Evolutionary conservation across 2,797 vertebrate species (phyloP).

Genomic region (Protonibea diacanthus): DNA sequence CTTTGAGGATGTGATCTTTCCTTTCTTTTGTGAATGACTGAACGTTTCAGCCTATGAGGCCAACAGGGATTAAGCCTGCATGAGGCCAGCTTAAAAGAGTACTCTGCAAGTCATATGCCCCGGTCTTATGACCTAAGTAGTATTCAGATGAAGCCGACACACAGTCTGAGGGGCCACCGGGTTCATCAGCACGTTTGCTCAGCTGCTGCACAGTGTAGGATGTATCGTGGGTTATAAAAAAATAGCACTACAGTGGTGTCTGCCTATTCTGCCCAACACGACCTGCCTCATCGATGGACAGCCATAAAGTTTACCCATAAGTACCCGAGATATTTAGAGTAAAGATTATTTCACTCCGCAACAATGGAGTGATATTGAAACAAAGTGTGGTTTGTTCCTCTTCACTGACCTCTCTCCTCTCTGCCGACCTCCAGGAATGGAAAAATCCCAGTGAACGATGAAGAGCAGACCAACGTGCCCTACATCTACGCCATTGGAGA

Average conservation of each 20-base stretch:
- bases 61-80: conserved; percentile 50
- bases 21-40: conserved; percentile 33
- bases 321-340: neutral
- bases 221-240: neutral
- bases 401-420: neutral
- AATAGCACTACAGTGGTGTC: neutral
- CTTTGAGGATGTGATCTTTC: neutral
- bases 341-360: neutral
- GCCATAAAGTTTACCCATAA: neutral
- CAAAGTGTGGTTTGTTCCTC: neutral
- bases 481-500: conserved; percentile 95
- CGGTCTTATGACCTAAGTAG: conserved; percentile 65
- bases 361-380: neutral
- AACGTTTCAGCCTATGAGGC: conserved; percentile 14
- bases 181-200: conserved; percentile 8
- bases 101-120: conserved; percentile 63
- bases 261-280: neutral
- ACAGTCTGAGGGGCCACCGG: neutral
- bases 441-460: conserved; percentile 93
- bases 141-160: conserved; percentile 18
- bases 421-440: conserved; percentile 85
- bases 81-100: conserved; percentile 46
- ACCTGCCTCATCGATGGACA: conserved; percentile 1
- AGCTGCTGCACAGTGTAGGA: neutral
- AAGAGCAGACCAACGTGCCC: conserved; percentile 94